Evolutionary conservation across 2,797 vertebrate genomes (phyloP), one percentile per base, ranked within the genome.

Genomic region (Melanotaenia nigrans): DNA sequence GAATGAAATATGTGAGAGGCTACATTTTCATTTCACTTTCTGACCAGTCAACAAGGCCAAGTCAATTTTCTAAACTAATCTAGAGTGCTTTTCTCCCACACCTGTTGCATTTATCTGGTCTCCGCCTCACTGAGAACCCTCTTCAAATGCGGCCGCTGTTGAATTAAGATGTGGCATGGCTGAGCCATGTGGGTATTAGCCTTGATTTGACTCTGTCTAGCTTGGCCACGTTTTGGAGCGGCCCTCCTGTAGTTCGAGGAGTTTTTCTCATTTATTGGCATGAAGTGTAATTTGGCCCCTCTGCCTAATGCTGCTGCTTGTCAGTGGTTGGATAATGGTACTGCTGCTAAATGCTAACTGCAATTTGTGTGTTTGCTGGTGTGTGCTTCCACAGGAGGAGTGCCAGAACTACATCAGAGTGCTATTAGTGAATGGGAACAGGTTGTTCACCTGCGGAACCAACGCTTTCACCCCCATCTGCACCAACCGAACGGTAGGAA

Each of bases 361-460:
- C 40, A 74, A 71, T 78, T 47, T 81, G 78, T 87, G 75, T 86
- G 71, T 81, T 84, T 73, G 25, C 51, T 58, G 70, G 20, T 85
- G 78, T 84, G 64, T 84, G 61, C 85, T 79, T 89, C 83, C 22
- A 10, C 93, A 99, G 98, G 97, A 98, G 79, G 97, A 99, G 87
- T 99, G 98, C 89, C 98, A 99, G 93, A 99, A 99, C 94, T 99
- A 99, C 77, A 96, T 99, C 84, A 95, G 98, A 71, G 98, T 99
- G 53, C 96, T 99, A 47, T 92, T 99, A 78, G 96, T 99, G 84
- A 96, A 96, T 13, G 96, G 96, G 1, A 95, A 97, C 91, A 93
- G 96, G 68, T 92, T 99, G 73, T 98, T 99, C 68, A 96, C 97
- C 73, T 99, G 98, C 56, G 98, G 98, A 85, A 99, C 97, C 78